Evolutionary conservation across 1,140 invertebrate genomes (phyloP), one percentile per base, ranked within the genome.

Genomic region (Trichogramma pretiosum): DNA sequence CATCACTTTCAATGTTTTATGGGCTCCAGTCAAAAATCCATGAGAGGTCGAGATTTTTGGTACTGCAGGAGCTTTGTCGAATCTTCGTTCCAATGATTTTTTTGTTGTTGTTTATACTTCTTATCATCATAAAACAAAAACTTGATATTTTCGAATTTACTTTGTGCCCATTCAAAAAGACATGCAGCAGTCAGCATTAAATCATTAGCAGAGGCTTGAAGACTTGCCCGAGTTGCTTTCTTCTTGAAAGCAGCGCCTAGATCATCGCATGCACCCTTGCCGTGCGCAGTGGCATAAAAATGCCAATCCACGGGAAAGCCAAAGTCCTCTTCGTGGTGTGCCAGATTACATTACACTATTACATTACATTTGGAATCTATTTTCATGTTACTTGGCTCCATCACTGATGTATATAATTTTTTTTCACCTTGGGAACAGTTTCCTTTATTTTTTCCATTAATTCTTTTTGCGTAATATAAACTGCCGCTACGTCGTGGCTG

Each of bases 361-460:
- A 9, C 9, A n/a, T 30, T 19, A 19, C 37, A 39, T 39, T 22
- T 39, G 37, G 17, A 39, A 39, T 39, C 37, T 19, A 14, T 39
- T 45, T 35, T 45, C 19, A 14, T 45, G 28, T 17, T 42, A 17
- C 23, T 42, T 42, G 3, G 40, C 40, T n/a, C 40, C 26, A 30
- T 42, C 24, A 42, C 19, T 34, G 18, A 34, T 7, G 21, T 34
- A 30, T 14, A 28, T 28, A 24, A 32, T 45, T 45, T 45, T 45
- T 21, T 26, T 21, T 30, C 5, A 34, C 3, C 16, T 16, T 3
- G 13, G 26, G 13, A 30, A 30, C 13, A 30, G 8, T 30, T 28
- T 32, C 35, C 19, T 16, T 33, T 14, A 17, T 33, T 34, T 23
- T 35, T 30, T 16, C 4, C 14, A 39, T 39, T 14, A 39, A 39